These are phyloP conservation scores for Rhizomys pruinosus DNA, from an alignment of 2,113 vertebrate genomes.

Conservation along the genomic window DNA sequence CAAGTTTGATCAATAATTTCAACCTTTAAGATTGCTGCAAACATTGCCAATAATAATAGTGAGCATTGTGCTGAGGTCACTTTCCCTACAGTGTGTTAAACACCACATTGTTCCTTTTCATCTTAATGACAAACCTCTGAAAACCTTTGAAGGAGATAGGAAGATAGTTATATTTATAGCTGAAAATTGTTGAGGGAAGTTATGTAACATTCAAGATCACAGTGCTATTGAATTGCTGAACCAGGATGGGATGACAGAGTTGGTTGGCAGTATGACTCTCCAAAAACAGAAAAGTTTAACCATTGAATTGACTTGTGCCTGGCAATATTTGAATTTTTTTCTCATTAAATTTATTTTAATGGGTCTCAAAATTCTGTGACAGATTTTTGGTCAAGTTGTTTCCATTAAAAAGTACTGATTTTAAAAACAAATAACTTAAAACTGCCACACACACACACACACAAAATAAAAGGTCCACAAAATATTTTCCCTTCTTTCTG, in stretches of 20 bases:
- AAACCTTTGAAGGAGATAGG: not conserved
- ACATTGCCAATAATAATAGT: not conserved
- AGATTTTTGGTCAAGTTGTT: too few relatives aligned
- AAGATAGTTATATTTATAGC: not conserved
- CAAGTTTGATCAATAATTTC: not conserved
- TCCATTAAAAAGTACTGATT: too few relatives aligned
- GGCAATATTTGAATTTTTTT: not conserved
- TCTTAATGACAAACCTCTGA: not conserved
- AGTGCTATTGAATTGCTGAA: not conserved
- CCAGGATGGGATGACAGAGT: not conserved
- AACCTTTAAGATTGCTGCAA: not conserved
- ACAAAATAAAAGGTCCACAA: too few relatives aligned
- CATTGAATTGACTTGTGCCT: not conserved
- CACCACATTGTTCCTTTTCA: not conserved
- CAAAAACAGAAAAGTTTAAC: not conserved
- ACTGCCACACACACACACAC: too few relatives aligned
- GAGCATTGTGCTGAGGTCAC: not conserved
- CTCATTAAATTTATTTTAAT: too few relatives aligned
- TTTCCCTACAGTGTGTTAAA: not conserved
- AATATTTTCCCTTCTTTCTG: too few relatives aligned
- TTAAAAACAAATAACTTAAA: too few relatives aligned
- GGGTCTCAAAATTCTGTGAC: too few relatives aligned
- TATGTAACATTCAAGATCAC: slow-evolving; percentile 9
- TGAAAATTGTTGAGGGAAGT: slow-evolving; percentile 22
- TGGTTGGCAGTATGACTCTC: not conserved